phyloP scores from a whole-genome alignment of 64 coral and sea anemone genomes.

The Stichodactyla mertensii region DNA sequence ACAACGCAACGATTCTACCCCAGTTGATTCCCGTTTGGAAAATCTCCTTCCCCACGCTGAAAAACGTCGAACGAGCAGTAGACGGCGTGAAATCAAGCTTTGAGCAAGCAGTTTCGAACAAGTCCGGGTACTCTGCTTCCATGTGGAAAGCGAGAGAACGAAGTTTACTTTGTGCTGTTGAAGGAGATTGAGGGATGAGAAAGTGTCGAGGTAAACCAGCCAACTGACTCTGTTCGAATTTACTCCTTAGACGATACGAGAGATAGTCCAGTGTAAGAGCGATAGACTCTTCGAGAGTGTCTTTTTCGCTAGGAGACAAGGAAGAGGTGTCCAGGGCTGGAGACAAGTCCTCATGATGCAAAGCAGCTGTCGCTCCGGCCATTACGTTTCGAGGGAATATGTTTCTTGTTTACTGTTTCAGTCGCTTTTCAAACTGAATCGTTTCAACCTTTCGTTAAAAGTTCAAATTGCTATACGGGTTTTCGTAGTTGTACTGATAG shows the following conservation, averaged over 20 bases:
- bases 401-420: constrained; percentile 11
- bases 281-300: constrained; percentile 41
- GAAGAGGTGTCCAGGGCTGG: constrained; percentile 54
- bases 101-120: constrained; percentile 87
- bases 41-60: constrained; percentile 91
- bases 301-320: constrained; percentile 64
- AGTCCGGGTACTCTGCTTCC: constrained; percentile 93
- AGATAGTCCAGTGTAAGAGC: constrained; percentile 74
- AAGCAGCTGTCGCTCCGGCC: constrained; percentile 97
- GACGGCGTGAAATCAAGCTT: constrained; percentile 78
- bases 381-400: constrained; percentile 42
- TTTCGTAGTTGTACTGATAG: neutral
- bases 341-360: constrained; percentile 63
- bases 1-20: constrained; percentile 95
- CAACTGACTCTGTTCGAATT: constrained; percentile 91
- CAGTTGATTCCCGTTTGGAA: constrained; percentile 92
- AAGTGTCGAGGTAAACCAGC: constrained; percentile 70
- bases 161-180: constrained; percentile 64
- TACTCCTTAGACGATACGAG: constrained; percentile 81
- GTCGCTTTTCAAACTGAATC: constrained; percentile 17
- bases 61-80: constrained; percentile 72
- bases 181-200: constrained; percentile 78
- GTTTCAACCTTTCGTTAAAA: constrained; percentile 8
- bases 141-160: constrained; percentile 78
- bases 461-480: neutral